These are phyloP conservation scores for Taeniopygia guttata DNA, from an alignment of 2,797 vertebrate species.

Conservation along the genomic window DNA sequence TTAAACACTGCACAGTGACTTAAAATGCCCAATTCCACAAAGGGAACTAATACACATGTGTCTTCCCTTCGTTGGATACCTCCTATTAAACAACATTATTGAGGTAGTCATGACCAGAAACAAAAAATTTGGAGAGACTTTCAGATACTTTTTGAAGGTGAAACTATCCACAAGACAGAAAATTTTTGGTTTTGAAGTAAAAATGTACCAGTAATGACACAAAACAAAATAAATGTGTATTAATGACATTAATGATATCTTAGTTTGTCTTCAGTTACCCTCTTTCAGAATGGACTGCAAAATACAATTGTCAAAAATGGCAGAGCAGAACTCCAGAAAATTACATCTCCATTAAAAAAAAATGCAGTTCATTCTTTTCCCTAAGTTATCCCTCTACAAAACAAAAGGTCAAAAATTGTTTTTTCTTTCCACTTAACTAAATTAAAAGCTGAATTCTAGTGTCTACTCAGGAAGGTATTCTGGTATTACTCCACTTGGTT, in stretches of 20 bases:
- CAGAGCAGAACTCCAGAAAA: not conserved
- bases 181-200: not conserved
- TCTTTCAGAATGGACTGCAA: not conserved
- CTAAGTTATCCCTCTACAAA: not conserved
- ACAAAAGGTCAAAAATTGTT: not conserved
- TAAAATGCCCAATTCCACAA: not conserved
- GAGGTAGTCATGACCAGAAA: not conserved
- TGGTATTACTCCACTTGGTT: not conserved
- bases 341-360: not conserved
- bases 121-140: not conserved
- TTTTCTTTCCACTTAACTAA: not conserved
- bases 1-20: conserved; percentile 12
- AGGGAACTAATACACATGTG: not conserved
- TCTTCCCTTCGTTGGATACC: not conserved
- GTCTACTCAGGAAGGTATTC: not conserved
- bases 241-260: not conserved
- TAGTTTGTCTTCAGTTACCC: not conserved
- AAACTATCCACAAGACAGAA: not conserved
- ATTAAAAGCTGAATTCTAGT: not conserved
- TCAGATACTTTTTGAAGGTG: not conserved
- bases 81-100: not conserved
- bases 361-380: not conserved
- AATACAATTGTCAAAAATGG: not conserved
- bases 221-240: not conserved
- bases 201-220: not conserved